A percentile compares a stretch with the other conserved stretches of the same genome.
These are phyloP conservation scores for Drosophila sturtevanti DNA, from an alignment of 1,140 invertebrate species.

Conservation along the genomic window DNA sequence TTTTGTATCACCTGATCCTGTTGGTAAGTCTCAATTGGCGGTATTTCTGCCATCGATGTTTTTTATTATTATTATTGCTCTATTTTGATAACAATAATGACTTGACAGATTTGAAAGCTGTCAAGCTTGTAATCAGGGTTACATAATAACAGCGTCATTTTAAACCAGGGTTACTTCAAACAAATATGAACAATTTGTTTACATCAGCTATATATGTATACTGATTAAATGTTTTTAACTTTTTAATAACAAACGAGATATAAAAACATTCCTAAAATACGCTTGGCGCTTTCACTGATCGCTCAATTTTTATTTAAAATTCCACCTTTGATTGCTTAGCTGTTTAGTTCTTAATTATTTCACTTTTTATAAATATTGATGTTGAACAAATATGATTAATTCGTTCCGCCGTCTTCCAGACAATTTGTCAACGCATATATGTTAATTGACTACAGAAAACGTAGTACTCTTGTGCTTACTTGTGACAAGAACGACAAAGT, in stretches of 20 bases:
- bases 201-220: too few species aligned
- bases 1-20: neutral
- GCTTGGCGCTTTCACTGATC: neutral
- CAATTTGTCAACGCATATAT: neutral
- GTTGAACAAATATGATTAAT: neutral
- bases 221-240: too few species aligned
- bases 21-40: neutral
- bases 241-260: too few species aligned
- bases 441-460: neutral
- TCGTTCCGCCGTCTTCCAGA: neutral
- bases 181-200: too few species aligned
- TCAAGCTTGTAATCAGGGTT: too few species aligned
- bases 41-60: neutral
- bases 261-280: neutral
- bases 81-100: too few species aligned
- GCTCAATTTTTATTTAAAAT: neutral
- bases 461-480: neutral
- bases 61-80: too few species aligned
- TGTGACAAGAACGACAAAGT: neutral
- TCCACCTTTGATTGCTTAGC: neutral
- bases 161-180: too few species aligned
- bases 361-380: constrained; percentile 1
- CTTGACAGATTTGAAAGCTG: too few species aligned
- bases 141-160: too few species aligned
- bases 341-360: constrained; percentile 1